Percentiles rank a stretch among this genome's conserved stretches.
Evolutionary conservation across 2,113 vertebrate species (phyloP).

Genomic region (Sturnira hondurensis): DNA sequence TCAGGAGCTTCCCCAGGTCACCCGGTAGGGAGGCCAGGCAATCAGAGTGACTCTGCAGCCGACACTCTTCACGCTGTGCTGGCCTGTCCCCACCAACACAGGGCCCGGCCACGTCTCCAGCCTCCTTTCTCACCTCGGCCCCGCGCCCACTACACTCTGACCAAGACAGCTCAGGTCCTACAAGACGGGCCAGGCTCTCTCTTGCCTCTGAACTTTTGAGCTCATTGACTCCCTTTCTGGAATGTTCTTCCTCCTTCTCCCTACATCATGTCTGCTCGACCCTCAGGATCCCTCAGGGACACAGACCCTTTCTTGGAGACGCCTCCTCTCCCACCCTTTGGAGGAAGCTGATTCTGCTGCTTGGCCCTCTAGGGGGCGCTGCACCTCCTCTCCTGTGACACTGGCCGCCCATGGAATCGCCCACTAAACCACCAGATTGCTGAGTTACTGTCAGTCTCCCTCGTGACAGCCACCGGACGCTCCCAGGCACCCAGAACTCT

Average conservation of each 20-base stretch:
- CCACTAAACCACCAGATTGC: not conserved
- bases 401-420: not conserved
- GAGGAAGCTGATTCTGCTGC: not conserved
- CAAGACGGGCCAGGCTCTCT: not conserved
- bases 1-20: not conserved
- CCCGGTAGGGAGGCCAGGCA: no score
- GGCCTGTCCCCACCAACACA: not conserved
- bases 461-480: no score
- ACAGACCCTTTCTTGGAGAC: not conserved
- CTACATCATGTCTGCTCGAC: not conserved
- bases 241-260: not conserved
- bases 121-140: not conserved
- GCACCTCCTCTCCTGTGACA: not conserved
- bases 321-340: not conserved
- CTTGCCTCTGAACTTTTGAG: not conserved
- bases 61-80: not conserved
- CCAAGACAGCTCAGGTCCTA: not conserved
- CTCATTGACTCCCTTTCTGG: not conserved
- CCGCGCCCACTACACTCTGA: not conserved
- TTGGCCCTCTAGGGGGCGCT: no score
- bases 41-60: no score
- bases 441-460: not conserved
- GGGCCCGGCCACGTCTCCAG: not conserved
- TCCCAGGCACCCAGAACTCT: not conserved
- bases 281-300: not conserved